Percentiles rank a stretch among this genome's conserved stretches.
Evolutionary conservation across 2,113 vertebrate genomes (phyloP).

Genomic region (Hippocampus comes): DNA sequence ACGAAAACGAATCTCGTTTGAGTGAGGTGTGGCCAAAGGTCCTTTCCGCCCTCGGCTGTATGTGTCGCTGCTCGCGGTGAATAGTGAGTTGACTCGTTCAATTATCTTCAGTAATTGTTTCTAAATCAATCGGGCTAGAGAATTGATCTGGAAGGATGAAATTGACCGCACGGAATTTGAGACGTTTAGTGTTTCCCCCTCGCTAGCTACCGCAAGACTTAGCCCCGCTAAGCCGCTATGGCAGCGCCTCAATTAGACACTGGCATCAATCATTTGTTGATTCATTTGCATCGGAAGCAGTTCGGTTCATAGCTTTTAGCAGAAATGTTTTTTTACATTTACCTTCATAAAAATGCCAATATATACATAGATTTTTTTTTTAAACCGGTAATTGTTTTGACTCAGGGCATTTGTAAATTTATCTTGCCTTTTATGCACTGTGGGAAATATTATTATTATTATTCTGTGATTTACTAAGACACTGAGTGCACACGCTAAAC

Average conservation of each 20-base stretch:
- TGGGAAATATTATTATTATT: background rate
- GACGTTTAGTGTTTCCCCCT: background rate
- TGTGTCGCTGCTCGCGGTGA: background rate
- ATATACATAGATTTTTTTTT: no score
- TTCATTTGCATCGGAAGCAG: background rate
- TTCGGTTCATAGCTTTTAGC: background rate
- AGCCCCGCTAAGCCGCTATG: background rate
- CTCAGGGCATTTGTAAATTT: background rate
- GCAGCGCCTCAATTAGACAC: background rate
- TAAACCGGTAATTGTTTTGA: no score
- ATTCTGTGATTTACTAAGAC: background rate
- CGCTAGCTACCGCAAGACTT: background rate
- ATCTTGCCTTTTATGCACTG: background rate
- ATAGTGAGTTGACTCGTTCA: background rate
- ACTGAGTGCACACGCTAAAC: background rate
- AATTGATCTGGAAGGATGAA: background rate
- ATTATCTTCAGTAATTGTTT: background rate
- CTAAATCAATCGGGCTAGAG: background rate
- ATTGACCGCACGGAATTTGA: background rate
- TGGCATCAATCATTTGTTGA: background rate
- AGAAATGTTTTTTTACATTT: background rate
- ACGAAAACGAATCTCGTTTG: conserved; percentile 1
- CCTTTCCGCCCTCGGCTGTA: background rate
- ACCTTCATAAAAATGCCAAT: background rate
- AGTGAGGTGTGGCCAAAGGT: conserved; percentile 2